Conservation (phyloP, 2,113 vertebrate genomes). For the Calidris pygmaea region DNA sequence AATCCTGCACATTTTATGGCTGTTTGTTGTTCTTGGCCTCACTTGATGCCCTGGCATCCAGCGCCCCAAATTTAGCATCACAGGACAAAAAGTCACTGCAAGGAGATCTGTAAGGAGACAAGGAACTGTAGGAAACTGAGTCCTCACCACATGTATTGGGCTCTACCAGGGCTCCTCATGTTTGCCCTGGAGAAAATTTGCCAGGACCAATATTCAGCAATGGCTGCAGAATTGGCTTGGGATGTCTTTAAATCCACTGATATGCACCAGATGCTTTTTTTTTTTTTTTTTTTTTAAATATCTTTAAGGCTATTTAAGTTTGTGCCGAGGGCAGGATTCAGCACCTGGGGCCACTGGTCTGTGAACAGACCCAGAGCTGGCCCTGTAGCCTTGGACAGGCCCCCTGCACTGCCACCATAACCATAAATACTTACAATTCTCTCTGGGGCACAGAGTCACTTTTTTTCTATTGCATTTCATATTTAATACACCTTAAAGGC, state of each 20-base stretch:
- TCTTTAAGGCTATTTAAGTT: not conserved
- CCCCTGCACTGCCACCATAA: not conserved
- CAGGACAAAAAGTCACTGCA: not conserved
- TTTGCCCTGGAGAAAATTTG: not conserved
- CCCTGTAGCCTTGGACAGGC: not conserved
- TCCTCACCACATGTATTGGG: not conserved
- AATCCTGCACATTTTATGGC: not conserved
- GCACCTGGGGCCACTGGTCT: not conserved
- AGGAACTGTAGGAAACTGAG: not conserved
- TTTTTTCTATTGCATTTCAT: not conserved
- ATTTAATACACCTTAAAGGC: not conserved
- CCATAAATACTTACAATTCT: not conserved
- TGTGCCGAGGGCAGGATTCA: not conserved
- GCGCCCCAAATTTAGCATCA: not conserved
- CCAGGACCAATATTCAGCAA: not conserved
- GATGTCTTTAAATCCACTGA: not conserved
- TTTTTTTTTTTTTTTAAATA: no score
- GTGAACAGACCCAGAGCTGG: not conserved
- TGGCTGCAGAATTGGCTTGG: not conserved
- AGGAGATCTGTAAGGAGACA: not conserved
- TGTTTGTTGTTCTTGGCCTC: not conserved
- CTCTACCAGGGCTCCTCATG: not conserved
- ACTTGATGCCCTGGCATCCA: not conserved
- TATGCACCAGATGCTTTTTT: not conserved
- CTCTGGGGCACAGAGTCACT: not conserved